A percentile compares a stretch with the other conserved stretches of the same genome.
Conservation (phyloP, 35 echinoderm and acorn worm species). For the Chiridota heheva region DNA sequence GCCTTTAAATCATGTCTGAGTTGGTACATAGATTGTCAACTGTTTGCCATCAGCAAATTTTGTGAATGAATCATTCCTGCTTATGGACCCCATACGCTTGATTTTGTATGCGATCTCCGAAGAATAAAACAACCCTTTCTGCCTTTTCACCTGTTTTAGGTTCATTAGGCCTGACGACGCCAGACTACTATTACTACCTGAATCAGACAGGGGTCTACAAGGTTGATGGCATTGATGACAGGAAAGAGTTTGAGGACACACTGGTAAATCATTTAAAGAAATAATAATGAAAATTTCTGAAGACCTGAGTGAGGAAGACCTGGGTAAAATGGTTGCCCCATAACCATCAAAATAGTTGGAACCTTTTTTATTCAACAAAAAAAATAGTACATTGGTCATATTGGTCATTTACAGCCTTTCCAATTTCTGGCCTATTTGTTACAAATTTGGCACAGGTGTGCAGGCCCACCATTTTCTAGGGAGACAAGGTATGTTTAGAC, state of each 20-base stretch:
- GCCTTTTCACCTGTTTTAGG: slow-evolving; percentile 53
- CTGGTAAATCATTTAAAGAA: slow-evolving; percentile 41
- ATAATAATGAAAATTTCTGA: neutral
- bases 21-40: no score
- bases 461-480: no score
- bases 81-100: no score
- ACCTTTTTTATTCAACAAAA: neutral
- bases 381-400: neutral
- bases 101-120: no score
- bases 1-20: no score
- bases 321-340: neutral
- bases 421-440: no score
- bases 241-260: slow-evolving; percentile 88
- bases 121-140: no score
- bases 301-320: neutral
- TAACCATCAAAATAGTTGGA: neutral
- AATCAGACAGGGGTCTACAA: slow-evolving; percentile 91
- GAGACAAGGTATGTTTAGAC: no score
- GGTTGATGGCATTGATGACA: slow-evolving; percentile 85
- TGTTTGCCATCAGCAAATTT: no score
- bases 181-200: slow-evolving; percentile 96
- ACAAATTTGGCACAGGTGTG: no score
- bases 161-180: slow-evolving; percentile 67
- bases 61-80: no score
- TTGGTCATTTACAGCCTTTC: neutral